Percentiles rank a stretch among this genome's conserved stretches.
These are phyloP conservation scores for Cichlasoma orientale DNA, from an alignment of 2,797 vertebrate species.

Conservation along the genomic window DNA sequence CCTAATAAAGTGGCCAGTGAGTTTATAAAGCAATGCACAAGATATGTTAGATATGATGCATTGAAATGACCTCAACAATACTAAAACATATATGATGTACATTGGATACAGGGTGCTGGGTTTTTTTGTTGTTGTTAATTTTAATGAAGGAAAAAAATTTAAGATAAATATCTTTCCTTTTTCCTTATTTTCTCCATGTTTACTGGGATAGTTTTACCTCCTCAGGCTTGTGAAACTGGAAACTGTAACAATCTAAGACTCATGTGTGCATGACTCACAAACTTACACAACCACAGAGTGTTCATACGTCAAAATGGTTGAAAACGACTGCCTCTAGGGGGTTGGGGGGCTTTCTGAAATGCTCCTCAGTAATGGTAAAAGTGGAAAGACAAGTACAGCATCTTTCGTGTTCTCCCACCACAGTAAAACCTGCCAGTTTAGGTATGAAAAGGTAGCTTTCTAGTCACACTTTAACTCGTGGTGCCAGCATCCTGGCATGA, in stretches of 20 bases:
- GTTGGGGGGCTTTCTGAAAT: not conserved
- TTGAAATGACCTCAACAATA: not conserved
- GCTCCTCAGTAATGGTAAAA: not conserved
- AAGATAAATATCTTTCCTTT: fast-evolving
- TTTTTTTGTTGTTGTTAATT: not conserved
- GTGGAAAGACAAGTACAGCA: not conserved
- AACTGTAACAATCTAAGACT: not conserved
- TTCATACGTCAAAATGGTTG: not conserved
- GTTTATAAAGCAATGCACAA: too few relatives aligned
- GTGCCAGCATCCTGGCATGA: not conserved
- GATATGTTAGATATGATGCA: not conserved
- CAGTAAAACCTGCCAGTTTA: not conserved
- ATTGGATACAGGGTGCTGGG: not conserved
- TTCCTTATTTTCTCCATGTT: not conserved
- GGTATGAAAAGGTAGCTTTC: not conserved
- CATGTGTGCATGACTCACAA: not conserved
- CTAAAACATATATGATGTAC: not conserved
- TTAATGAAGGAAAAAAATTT: not conserved
- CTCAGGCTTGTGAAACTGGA: not conserved
- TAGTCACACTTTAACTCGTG: not conserved
- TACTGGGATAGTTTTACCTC: not conserved
- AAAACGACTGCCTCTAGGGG: not conserved
- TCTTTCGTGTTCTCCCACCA: not conserved
- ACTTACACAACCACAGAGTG: not conserved
- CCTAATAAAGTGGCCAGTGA: not conserved